Conservation (phyloP, 2,797 vertebrate genomes). For the Huso huso region DNA sequence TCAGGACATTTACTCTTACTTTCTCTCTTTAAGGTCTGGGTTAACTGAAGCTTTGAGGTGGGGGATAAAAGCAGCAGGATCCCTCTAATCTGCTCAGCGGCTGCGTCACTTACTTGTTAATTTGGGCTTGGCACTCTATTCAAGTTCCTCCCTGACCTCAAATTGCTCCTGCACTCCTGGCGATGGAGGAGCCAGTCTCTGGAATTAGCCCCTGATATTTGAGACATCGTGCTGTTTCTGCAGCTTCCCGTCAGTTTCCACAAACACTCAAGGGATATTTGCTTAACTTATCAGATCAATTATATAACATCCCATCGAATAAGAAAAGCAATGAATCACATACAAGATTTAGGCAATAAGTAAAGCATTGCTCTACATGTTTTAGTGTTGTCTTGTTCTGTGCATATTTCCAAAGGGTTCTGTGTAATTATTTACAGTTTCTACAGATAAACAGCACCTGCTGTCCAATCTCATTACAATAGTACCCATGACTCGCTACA, state of each 20-base stretch:
- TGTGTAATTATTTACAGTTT: conserved; percentile 19
- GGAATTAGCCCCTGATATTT: conserved; percentile 40
- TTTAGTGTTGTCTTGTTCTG: neutral
- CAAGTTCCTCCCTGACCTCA: conserved; percentile 39
- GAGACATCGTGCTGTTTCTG: conserved; percentile 43
- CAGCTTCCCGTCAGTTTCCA: neutral
- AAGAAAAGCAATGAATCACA: neutral
- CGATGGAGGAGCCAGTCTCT: conserved; percentile 35
- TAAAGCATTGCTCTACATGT: neutral
- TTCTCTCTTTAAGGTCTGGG: conserved; percentile 3
- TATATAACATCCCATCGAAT: neutral
- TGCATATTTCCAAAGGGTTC: conserved; percentile 14
- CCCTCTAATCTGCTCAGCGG: conserved; percentile 30
- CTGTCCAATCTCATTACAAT: conserved; percentile 32
- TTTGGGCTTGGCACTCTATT: conserved; percentile 42
- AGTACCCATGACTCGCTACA: conserved; percentile 44
- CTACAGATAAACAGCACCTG: conserved; percentile 31
- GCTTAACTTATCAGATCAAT: neutral
- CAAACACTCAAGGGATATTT: neutral
- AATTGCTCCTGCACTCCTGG: conserved; percentile 39
- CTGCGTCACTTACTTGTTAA: conserved; percentile 40
- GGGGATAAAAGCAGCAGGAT: conserved; percentile 35
- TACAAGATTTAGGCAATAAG: neutral
- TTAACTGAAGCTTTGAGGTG: conserved; percentile 14
- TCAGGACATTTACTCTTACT: neutral